Conservation (phyloP, 2,888 invertebrate genomes). For the Drosophila greeni region DNA sequence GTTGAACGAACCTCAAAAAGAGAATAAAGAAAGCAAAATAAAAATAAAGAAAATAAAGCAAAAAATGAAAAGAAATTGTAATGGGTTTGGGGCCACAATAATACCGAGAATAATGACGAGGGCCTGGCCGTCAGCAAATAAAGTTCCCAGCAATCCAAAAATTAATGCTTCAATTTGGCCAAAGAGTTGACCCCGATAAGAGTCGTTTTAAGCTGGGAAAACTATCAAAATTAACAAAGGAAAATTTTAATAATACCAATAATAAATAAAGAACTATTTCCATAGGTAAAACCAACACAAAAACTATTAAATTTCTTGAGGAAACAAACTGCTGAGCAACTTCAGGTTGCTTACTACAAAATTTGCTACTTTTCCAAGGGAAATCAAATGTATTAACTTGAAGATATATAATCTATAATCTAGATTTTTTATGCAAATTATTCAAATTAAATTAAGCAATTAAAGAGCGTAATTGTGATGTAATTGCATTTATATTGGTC, state of each 20-base stretch:
- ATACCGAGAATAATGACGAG: constrained; percentile 16
- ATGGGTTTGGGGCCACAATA: not conserved
- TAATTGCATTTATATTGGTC: not conserved
- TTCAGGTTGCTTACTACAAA: not conserved
- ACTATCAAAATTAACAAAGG: not conserved
- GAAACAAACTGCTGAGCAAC: not conserved
- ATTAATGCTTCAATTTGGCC: constrained; percentile 18
- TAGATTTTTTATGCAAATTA: not conserved
- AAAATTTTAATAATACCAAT: not conserved
- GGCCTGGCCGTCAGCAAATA: constrained; percentile 25
- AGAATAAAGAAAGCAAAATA: not conserved
- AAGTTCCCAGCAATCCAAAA: constrained; percentile 18
- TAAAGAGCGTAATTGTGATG: not conserved
- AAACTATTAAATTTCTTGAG: not conserved
- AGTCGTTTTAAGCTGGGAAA: no score
- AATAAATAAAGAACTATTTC: not conserved
- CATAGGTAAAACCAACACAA: not conserved
- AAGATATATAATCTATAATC: not conserved
- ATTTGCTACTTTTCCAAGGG: not conserved
- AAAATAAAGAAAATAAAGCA: not conserved
- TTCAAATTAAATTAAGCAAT: not conserved
- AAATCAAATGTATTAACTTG: no score
- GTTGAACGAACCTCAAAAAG: constrained; percentile 36
- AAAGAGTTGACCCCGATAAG: constrained; percentile 2
- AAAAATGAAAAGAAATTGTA: constrained; percentile 10